Evolutionary conservation across 1,140 invertebrate species (phyloP).

Genomic region (Brachionus sp.): DNA sequence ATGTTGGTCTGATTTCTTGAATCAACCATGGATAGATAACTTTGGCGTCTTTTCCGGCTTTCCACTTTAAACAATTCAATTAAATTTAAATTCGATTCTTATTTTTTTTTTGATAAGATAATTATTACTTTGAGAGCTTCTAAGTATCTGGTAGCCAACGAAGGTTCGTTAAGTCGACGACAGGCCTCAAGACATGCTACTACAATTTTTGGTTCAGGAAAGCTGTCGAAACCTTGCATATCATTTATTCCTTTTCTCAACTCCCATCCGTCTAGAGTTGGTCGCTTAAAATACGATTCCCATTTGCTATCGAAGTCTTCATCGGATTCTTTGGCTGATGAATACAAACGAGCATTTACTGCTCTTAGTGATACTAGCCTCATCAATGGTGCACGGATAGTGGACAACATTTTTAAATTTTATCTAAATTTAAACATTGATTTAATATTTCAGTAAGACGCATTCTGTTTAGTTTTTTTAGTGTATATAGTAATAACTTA

Average conservation of each 20-base stretch:
- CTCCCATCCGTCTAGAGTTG: constrained; percentile 83
- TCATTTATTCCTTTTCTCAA: constrained; percentile 68
- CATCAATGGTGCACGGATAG: background rate
- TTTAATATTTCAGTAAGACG: constrained; percentile 8
- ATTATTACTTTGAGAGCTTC: constrained; percentile 74
- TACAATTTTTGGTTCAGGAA: constrained; percentile 90
- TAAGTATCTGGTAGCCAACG: constrained; percentile 82
- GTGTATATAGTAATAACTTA: constrained; percentile 2
- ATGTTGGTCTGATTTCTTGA: constrained; percentile 84
- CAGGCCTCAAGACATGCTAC: constrained; percentile 85
- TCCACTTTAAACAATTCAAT: constrained; percentile 62
- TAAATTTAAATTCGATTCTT: too few species aligned
- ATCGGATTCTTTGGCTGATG: constrained; percentile 34
- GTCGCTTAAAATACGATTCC: constrained; percentile 42
- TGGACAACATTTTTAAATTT: constrained; percentile 31
- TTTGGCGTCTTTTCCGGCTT: constrained; percentile 74
- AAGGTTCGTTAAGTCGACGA: constrained; percentile 85
- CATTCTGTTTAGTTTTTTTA: constrained; percentile 5
- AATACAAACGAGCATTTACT: background rate
- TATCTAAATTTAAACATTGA: background rate
- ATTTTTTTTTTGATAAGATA: too few species aligned
- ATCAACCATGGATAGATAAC: constrained; percentile 86
- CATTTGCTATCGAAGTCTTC: constrained; percentile 43
- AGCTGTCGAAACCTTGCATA: constrained; percentile 77
- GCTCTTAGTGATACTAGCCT: background rate